These are phyloP conservation scores for Sclerodermus sp. DNA, from an alignment of 2,888 invertebrate species.

Conservation along the genomic window DNA sequence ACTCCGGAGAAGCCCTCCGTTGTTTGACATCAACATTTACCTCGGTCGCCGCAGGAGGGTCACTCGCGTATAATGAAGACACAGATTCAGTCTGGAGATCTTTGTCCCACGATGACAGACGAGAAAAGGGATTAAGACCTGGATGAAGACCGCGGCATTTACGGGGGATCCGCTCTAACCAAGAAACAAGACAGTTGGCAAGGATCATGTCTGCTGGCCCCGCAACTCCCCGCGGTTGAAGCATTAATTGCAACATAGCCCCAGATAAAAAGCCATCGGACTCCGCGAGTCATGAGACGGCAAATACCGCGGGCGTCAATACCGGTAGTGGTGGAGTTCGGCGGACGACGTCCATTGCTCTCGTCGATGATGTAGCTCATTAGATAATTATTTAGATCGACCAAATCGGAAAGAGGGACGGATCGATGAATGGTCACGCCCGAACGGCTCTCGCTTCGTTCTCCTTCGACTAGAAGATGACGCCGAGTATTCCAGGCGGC, in stretches of 20 bases:
- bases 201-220: too few species aligned
- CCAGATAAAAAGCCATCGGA: not conserved
- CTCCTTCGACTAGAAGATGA: conserved; percentile 15
- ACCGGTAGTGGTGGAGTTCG: too few species aligned
- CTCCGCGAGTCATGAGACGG: too few species aligned
- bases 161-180: too few species aligned
- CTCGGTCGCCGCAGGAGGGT: conserved; percentile 7
- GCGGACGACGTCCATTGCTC: too few species aligned
- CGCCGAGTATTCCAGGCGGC: conserved; percentile 27
- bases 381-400: too few species aligned
- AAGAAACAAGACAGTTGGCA: too few species aligned
- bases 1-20: too few species aligned
- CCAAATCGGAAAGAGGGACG: not conserved
- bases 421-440: conserved; percentile 23
- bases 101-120: not conserved
- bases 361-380: too few species aligned
- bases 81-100: not conserved
- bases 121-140: not conserved
- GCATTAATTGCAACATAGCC: too few species aligned
- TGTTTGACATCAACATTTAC: conserved; percentile 3
- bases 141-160: not conserved
- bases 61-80: not conserved
- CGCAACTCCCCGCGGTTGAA: too few species aligned
- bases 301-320: too few species aligned
- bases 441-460: conserved; percentile 13